Evolutionary conservation across 2,888 invertebrate species (phyloP).

Genomic region (Drosophila mettleri): DNA sequence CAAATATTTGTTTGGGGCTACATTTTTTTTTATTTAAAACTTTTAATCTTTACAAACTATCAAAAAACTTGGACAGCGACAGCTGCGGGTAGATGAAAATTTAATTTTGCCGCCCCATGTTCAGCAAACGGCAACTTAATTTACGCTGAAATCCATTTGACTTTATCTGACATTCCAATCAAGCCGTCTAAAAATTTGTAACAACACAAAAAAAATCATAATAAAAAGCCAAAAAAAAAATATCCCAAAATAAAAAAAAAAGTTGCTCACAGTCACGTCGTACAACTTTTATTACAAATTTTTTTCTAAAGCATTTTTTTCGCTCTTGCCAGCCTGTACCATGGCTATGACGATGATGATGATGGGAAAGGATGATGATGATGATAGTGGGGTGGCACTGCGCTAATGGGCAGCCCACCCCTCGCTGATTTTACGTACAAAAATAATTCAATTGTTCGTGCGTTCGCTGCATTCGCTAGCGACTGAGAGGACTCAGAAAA

Average conservation of each 20-base stretch:
- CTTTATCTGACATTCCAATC: slow-evolving; percentile 84
- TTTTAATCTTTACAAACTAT: slow-evolving; percentile 48
- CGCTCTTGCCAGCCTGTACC: slow-evolving; percentile 11
- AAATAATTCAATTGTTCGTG: slow-evolving; percentile 84
- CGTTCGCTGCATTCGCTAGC: slow-evolving; percentile 33
- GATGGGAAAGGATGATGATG: slow-evolving; percentile 36
- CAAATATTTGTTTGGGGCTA: neutral
- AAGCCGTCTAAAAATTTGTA: slow-evolving; percentile 77
- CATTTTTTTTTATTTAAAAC: slow-evolving; percentile 19
- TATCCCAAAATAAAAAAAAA: slow-evolving; percentile 47
- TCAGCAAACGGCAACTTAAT: slow-evolving; percentile 68
- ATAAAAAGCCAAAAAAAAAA: slow-evolving; percentile 58
- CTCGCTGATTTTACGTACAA: slow-evolving; percentile 76
- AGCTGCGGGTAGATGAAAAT: slow-evolving; percentile 52
- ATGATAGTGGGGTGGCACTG: slow-evolving; percentile 80
- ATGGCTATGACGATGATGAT: slow-evolving; percentile 35
- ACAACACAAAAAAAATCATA: slow-evolving; percentile 60
- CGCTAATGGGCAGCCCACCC: slow-evolving; percentile 81
- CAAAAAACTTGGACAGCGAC: slow-evolving; percentile 50
- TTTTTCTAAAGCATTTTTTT: slow-evolving; percentile 53
- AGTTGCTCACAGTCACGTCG: slow-evolving; percentile 68
- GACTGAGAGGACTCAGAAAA: slow-evolving; percentile 65
- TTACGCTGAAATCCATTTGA: slow-evolving; percentile 81
- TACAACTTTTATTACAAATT: slow-evolving; percentile 74
- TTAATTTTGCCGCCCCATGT: slow-evolving; percentile 59